A percentile compares a stretch with the other conserved stretches of the same genome.
Evolutionary conservation across 1,140 invertebrate species (phyloP).

Genomic region (Carposina sasakii): DNA sequence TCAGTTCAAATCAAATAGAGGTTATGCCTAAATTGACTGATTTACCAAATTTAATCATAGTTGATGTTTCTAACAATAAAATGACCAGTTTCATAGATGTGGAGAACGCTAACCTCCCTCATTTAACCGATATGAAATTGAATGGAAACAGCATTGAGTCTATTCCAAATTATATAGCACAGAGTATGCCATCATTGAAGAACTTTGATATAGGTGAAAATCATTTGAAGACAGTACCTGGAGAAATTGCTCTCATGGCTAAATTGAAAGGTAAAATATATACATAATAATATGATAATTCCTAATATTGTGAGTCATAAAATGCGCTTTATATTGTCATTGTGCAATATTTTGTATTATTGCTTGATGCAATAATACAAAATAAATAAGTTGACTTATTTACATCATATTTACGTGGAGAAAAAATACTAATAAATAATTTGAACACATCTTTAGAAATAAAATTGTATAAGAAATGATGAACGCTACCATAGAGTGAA

Average conservation of each 20-base stretch:
- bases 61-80: conserved; percentile 82
- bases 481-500: no score
- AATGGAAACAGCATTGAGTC: conserved; percentile 78
- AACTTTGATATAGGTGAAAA: conserved; percentile 82
- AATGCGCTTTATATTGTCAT: no score
- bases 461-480: no score
- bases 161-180: conserved; percentile 75
- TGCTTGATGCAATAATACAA: no score
- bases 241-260: conserved; percentile 76
- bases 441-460: no score
- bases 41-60: conserved; percentile 72
- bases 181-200: conserved; percentile 76
- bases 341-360: no score
- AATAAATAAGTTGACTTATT: no score
- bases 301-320: no score
- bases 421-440: no score
- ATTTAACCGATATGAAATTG: conserved; percentile 79
- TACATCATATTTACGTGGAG: no score
- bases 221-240: conserved; percentile 75
- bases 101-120: conserved; percentile 74
- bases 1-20: conserved; percentile 77
- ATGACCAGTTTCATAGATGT: conserved; percentile 78
- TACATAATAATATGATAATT: not conserved
- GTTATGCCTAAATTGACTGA: conserved; percentile 74
- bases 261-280: conserved; percentile 79